These are phyloP conservation scores for Acipenser transmontanus DNA, from an alignment of 2,797 vertebrate species.

Conservation along the genomic window DNA sequence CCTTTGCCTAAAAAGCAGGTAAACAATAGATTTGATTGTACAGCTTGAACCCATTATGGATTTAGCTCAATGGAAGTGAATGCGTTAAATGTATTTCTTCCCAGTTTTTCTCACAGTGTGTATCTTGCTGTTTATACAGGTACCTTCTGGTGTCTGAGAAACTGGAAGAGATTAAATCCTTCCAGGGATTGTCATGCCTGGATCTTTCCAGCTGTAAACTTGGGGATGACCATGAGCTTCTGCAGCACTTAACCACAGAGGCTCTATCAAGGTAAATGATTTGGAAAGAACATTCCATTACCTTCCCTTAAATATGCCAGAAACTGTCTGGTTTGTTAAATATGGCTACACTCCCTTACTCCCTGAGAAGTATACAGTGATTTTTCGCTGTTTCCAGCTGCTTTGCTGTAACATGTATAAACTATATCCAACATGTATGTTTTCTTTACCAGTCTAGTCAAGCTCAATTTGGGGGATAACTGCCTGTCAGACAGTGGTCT, in stretches of 20 bases:
- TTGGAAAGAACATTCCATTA: no score
- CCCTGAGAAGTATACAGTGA: no score
- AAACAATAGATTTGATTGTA: constrained; percentile 18
- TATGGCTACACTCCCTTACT: no score
- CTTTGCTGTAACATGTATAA: no score
- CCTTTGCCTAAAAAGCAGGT: constrained; percentile 84
- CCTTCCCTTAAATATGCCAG: no score
- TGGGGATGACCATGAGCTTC: constrained; percentile 85
- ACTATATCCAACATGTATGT: background rate
- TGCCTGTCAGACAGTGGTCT: constrained; percentile 78
- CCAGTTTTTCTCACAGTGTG: constrained; percentile 18
- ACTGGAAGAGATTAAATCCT: constrained; percentile 83
- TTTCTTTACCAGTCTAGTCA: constrained; percentile 56
- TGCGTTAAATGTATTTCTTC: constrained; percentile 19
- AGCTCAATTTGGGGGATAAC: constrained; percentile 79
- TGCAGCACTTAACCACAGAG: constrained; percentile 79
- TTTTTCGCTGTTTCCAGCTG: no score
- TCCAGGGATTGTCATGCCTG: constrained; percentile 76
- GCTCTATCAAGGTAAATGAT: constrained; percentile 70
- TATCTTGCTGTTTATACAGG: constrained; percentile 44
- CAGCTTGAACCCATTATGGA: constrained; percentile 47
- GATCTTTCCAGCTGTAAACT: constrained; percentile 93
- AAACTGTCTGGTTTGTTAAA: no score
- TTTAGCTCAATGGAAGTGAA: background rate
- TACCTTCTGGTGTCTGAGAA: constrained; percentile 83